These are phyloP conservation scores for Agelas oroides DNA, from an alignment of 37 sponge, comb jelly and placozoan species.

Conservation along the genomic window DNA sequence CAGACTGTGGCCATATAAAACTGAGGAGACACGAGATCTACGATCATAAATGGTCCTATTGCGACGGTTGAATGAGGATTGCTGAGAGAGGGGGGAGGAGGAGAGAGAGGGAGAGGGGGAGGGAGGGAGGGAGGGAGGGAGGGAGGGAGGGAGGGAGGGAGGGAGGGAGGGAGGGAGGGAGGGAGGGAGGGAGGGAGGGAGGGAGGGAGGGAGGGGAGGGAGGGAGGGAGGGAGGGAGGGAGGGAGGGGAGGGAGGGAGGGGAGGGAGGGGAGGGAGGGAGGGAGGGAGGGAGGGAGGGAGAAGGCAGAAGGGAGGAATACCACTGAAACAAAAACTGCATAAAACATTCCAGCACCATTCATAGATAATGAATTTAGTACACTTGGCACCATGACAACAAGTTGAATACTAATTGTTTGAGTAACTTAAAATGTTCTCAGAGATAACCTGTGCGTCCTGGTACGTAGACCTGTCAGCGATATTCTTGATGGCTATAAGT, in stretches of 20 bases:
- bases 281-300: background rate
- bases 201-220: too few species aligned
- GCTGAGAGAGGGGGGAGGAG: background rate
- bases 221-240: background rate
- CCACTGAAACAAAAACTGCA: too few species aligned
- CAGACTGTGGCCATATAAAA: constrained; percentile 8
- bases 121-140: background rate
- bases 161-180: background rate
- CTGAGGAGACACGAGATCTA: constrained; percentile 13
- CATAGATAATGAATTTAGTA: too few species aligned
- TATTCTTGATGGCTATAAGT: too few species aligned
- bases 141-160: background rate
- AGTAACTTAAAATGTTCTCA: too few species aligned
- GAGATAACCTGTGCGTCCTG: too few species aligned
- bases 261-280: background rate
- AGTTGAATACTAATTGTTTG: too few species aligned
- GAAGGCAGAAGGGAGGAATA: too few species aligned
- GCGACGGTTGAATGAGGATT: background rate
- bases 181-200: too few species aligned
- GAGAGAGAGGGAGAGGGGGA: background rate
- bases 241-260: background rate
- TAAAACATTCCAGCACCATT: too few species aligned
- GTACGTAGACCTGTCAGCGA: too few species aligned
- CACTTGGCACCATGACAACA: too few species aligned
- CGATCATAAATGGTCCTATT: constrained; percentile 30